Conservation (phyloP, 2,797 vertebrate species). For the Semotilus atromaculatus region DNA sequence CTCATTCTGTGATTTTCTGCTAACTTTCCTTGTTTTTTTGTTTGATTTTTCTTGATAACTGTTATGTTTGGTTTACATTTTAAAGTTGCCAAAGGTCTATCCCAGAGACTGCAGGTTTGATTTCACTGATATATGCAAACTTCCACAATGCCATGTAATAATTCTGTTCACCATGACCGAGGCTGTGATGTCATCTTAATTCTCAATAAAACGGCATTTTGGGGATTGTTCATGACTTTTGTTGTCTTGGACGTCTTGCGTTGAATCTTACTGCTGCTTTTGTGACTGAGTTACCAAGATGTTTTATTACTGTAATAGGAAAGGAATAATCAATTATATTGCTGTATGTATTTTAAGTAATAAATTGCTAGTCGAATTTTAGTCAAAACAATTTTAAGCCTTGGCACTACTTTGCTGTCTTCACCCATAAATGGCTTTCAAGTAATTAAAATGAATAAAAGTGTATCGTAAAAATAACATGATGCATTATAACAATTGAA, state of each 20-base stretch:
- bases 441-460: background rate
- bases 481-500: background rate
- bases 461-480: background rate
- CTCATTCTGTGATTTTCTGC: constrained; percentile 21
- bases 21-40: constrained; percentile 19
- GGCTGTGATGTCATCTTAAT: constrained; percentile 61
- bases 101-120: constrained; percentile 58
- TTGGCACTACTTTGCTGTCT: background rate
- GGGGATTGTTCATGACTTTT: constrained; percentile 54
- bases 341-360: background rate
- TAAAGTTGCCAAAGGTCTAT: constrained; percentile 74
- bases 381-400: background rate
- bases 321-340: background rate
- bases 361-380: background rate
- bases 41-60: constrained; percentile 44
- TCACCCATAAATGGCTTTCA: background rate
- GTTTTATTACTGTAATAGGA: background rate
- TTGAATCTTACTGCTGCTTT: background rate
- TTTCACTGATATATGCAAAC: constrained; percentile 63
- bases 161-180: constrained; percentile 61
- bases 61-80: constrained; percentile 63
- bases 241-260: background rate
- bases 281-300: background rate
- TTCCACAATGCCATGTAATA: constrained; percentile 61
- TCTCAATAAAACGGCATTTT: constrained; percentile 70